Evolutionary conservation across 2,888 invertebrate species (phyloP), one percentile per base, ranked within the genome.

Genomic region (Chesias legatella): DNA sequence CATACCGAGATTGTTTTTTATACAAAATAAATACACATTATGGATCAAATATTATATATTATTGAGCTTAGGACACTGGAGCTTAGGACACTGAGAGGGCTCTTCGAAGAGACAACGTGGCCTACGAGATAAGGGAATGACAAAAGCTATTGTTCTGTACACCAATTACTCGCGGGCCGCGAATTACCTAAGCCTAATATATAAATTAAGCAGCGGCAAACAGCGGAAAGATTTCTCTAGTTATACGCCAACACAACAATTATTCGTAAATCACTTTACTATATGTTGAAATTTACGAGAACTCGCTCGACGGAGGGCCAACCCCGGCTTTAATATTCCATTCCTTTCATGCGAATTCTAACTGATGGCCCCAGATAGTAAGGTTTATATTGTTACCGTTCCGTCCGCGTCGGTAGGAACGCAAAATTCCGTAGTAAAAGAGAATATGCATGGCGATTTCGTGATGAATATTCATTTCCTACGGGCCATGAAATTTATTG

Each of bases 221-320:
- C 84, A 85, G 85, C 88, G 86, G 85, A 88, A 88, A 88, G 86
- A 88, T 88, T 86, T 86, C 86, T 83, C 85, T 86, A 85, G 84
- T 84, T 85, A 85, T 86, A 88, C 82, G 76, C 83, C 83, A 86
- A 81, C 84, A 86, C 79, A 88, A 88, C 88, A 88, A 88, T 88
- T 86, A 88, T 88, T 85, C 88, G 88, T 88, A 88, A 88, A 88
- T 88, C 88, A 88, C 88, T 88, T 88, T 88, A 86, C 84, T 88
- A 88, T 88, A 88, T 86, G 88, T 85, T 86, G 85, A 85, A 88
- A 88, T 85, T 88, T 88, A 88, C 88, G 84, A 84, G 81, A 80
- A 69, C 67, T 66, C 64, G 72, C 63, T 59, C 59, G 68, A 56
- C 55, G 72, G 63, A 67, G 73, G 71, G 73, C 73, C 69, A 78